A percentile compares a stretch with the other conserved stretches of the same genome.
Conservation (phyloP, 2,888 invertebrate genomes). For the Gymnocheta viridis region DNA sequence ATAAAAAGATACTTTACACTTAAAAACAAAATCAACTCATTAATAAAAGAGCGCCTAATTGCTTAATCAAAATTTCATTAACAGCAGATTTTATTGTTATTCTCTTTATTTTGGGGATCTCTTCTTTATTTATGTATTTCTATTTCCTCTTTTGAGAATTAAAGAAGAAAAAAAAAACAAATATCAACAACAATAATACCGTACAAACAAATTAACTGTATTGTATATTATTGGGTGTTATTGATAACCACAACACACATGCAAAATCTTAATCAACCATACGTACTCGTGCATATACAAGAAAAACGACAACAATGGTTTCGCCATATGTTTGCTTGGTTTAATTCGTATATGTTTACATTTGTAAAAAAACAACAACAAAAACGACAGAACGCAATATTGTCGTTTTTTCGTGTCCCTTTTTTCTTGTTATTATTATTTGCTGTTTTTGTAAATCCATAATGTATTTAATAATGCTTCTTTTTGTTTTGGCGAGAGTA, state of each 20-base stretch:
- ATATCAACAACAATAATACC: no score
- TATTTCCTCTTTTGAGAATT: conserved; percentile 13
- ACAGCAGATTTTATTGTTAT: conserved; percentile 1
- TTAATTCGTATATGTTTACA: conserved; percentile 12
- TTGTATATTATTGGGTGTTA: conserved; percentile 23
- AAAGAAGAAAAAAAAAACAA: no score
- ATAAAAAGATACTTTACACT: no score
- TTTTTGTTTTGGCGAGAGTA: neutral
- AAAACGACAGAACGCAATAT: neutral
- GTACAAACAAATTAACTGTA: conserved; percentile 39
- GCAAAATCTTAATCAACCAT: neutral
- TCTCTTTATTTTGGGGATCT: conserved; percentile 1
- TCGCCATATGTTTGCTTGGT: conserved; percentile 10
- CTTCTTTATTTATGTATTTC: conserved; percentile 2
- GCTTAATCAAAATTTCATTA: conserved; percentile 34
- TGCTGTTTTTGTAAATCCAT: neutral
- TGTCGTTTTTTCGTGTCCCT: neutral
- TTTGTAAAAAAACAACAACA: conserved; percentile 22
- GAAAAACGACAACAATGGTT: neutral
- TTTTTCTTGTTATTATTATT: neutral
- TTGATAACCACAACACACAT: neutral
- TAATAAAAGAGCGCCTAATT: neutral
- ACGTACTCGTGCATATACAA: neutral
- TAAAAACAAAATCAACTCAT: neutral
- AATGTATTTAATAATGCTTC: neutral